Evolutionary conservation across 64 coral and sea anemone species (phyloP).

Genomic region (Actinia tenebrosa): DNA sequence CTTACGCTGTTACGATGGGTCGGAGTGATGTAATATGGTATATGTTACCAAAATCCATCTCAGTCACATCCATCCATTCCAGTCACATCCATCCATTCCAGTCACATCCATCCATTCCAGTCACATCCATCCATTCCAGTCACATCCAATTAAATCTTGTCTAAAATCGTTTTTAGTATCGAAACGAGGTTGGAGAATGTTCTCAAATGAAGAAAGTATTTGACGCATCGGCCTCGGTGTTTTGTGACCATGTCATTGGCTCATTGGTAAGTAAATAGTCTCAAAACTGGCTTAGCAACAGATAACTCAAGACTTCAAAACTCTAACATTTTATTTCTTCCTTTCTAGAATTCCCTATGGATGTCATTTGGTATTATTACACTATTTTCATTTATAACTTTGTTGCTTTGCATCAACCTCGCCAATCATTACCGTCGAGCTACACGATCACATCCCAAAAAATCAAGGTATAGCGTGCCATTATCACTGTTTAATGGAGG

Average conservation of each 20-base stretch:
- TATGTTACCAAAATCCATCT: too few species aligned
- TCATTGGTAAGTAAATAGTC: conserved; percentile 23
- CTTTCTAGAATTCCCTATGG: conserved; percentile 49
- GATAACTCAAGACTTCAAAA: not conserved
- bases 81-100: too few species aligned
- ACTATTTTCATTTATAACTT: conserved; percentile 40
- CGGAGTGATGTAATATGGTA: too few species aligned
- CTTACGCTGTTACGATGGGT: too few species aligned
- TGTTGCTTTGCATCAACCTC: conserved; percentile 55
- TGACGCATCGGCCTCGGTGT: conserved; percentile 31
- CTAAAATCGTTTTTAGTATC: conserved; percentile 13
- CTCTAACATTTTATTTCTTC: not conserved
- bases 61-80: too few species aligned
- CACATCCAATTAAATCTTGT: not conserved
- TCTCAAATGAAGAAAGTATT: conserved; percentile 38
- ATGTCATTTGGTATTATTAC: conserved; percentile 43
- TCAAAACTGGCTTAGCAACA: not conserved
- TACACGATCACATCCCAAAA: not conserved
- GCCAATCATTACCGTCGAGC: conserved; percentile 52
- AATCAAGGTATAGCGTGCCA: not conserved
- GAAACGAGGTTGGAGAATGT: conserved; percentile 51
- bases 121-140: too few species aligned
- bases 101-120: too few species aligned
- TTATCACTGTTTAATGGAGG: not conserved
- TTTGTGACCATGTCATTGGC: conserved; percentile 25